Percentiles rank a stretch among this genome's conserved stretches.
These are phyloP conservation scores for Pachypsylla venusta DNA, from an alignment of 1,140 invertebrate species.

Conservation along the genomic window DNA sequence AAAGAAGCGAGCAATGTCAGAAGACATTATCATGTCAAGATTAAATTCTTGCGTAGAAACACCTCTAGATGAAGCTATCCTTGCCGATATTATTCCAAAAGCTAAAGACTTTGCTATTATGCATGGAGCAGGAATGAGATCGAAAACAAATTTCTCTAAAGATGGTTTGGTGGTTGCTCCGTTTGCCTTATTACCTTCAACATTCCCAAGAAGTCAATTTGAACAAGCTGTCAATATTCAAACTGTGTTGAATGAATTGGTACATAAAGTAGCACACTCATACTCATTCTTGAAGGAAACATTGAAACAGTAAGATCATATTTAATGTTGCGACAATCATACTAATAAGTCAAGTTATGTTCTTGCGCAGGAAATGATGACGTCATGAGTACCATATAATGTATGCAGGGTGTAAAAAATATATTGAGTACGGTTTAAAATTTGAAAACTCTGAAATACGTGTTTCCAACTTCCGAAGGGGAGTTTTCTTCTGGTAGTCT, in stretches of 20 bases:
- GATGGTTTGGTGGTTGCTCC: constrained; percentile 63
- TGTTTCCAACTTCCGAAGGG: no score
- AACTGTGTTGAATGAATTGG: constrained; percentile 61
- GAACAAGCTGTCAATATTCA: constrained; percentile 58
- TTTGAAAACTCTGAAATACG: no score
- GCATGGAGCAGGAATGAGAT: constrained; percentile 65
- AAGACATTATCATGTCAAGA: background rate
- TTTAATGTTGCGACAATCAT: no score
- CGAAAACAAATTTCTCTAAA: constrained; percentile 45
- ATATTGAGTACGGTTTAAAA: no score
- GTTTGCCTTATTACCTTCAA: constrained; percentile 68
- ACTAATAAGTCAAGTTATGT: no score
- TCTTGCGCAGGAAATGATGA: no score
- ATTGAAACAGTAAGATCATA: constrained; percentile 46
- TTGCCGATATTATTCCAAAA: constrained; percentile 48
- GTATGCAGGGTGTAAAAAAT: no score
- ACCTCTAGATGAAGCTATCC: constrained; percentile 41
- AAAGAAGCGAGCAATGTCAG: no score
- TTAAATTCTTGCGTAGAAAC: constrained; percentile 35
- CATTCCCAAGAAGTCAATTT: constrained; percentile 63
- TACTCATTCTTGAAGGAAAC: constrained; percentile 58
- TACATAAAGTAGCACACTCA: constrained; percentile 78
- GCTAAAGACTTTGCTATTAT: constrained; percentile 70
- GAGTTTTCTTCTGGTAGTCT: no score
- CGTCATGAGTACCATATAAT: no score